Evolutionary conservation across 1,140 invertebrate genomes (phyloP).

Genomic region (Pseudomyrmex sp.): DNA sequence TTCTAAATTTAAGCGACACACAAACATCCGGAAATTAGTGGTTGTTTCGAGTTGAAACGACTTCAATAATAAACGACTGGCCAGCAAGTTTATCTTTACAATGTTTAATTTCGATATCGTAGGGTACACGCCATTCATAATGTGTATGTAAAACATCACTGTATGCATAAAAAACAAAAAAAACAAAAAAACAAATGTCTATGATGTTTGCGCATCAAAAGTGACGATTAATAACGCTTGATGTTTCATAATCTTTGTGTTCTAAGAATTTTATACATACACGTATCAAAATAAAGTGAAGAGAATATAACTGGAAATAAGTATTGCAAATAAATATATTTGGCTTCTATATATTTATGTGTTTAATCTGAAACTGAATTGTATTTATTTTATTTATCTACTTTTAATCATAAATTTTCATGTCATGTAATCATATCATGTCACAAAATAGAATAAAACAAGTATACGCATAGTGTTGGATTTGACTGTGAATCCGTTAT

Average conservation of each 20-base stretch:
- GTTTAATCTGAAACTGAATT: no score
- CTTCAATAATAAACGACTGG: constrained; percentile 71
- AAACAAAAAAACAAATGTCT: background rate
- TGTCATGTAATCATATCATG: no score
- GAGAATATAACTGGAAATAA: no score
- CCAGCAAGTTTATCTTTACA: constrained; percentile 55
- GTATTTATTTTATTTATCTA: no score
- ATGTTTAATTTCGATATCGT: constrained; percentile 42
- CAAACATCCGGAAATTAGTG: constrained; percentile 55
- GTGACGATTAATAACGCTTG: no score
- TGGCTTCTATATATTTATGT: no score
- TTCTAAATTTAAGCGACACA: constrained; percentile 67
- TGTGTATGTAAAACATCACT: background rate
- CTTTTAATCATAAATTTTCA: no score
- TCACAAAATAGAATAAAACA: no score
- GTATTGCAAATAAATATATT: no score
- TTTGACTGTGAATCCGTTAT: no score
- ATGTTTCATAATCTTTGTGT: background rate
- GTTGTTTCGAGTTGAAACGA: constrained; percentile 45
- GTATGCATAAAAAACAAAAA: background rate
- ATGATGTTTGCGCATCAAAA: constrained; percentile 20
- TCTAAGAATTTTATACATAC: background rate
- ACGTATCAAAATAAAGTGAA: background rate
- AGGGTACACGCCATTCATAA: constrained; percentile 6
- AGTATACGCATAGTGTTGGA: no score